Evolutionary conservation across 2,113 vertebrate genomes (phyloP).

Genomic region (Dunckerocampus dactyliophorus): DNA sequence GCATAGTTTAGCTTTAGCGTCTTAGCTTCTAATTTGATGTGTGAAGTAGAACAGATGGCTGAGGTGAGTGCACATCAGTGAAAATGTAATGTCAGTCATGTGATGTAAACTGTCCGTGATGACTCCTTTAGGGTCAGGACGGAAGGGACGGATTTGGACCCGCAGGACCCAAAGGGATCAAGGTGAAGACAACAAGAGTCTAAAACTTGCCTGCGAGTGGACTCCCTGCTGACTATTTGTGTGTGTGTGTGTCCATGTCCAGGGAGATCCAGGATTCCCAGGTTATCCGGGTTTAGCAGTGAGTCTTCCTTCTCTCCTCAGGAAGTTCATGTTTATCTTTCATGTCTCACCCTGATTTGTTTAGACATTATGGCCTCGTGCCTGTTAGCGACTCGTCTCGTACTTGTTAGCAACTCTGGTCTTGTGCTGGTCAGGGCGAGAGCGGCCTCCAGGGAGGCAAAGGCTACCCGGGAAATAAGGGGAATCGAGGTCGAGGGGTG

Average conservation of each 20-base stretch:
- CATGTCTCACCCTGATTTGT: neutral
- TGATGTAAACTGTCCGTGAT: conserved; percentile 1
- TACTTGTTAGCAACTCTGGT: too few relatives aligned
- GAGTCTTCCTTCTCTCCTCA: conserved; percentile 21
- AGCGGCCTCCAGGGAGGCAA: conserved; percentile 64
- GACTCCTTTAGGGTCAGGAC: conserved; percentile 49
- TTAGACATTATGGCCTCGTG: too few relatives aligned
- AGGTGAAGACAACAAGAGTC: conserved; percentile 26
- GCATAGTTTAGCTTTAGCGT: neutral
- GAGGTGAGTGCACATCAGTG: neutral
- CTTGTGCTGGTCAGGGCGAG: conserved; percentile 62
- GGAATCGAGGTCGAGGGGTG: conserved; percentile 79
- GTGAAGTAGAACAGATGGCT: neutral
- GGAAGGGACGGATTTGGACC: conserved; percentile 50
- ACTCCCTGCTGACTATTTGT: neutral
- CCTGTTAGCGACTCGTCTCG: too few relatives aligned
- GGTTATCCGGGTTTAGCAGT: conserved; percentile 79
- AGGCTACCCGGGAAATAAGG: conserved; percentile 78
- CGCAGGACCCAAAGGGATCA: conserved; percentile 25
- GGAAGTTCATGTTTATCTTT: too few relatives aligned
- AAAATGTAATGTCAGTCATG: neutral
- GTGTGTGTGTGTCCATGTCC: neutral
- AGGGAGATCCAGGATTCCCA: conserved; percentile 80
- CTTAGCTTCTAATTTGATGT: neutral
- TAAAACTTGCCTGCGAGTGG: neutral